Conservation (phyloP, 2,888 invertebrate genomes). For the Catonia carolina region DNA sequence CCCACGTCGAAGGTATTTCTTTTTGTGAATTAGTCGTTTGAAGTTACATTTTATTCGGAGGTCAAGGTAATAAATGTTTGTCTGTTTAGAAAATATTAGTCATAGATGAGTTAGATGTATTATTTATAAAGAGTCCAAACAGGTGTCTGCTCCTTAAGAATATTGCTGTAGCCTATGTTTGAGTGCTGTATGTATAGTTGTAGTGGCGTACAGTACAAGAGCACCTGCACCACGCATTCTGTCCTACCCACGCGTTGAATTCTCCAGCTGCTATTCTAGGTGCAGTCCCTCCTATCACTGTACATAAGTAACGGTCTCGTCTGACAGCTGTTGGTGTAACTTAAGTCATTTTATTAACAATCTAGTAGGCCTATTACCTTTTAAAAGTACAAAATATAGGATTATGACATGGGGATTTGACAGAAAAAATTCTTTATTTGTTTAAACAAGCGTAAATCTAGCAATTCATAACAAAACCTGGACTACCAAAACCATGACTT, state of each 20-base stretch:
- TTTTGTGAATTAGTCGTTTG: no score
- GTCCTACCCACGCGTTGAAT: slow-evolving; percentile 7
- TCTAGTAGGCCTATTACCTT: slow-evolving; percentile 2
- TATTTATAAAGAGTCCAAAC: no score
- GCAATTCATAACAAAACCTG: no score
- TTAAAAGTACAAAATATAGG: slow-evolving; percentile 7
- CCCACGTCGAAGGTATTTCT: no score
- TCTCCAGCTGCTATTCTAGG: slow-evolving; percentile 6
- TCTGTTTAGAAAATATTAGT: no score
- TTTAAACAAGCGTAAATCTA: no score
- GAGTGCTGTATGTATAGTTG: slow-evolving; percentile 2
- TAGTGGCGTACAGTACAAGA: not conserved
- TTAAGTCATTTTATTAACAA: not conserved
- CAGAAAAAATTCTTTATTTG: no score
- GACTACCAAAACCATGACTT: no score
- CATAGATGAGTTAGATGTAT: no score
- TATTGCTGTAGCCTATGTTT: not conserved
- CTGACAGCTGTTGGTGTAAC: slow-evolving; percentile 11
- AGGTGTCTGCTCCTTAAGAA: no score
- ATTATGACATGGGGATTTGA: not conserved
- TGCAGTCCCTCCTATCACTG: not conserved
- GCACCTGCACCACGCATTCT: slow-evolving; percentile 8
- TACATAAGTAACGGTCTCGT: slow-evolving; percentile 2
- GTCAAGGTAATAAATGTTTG: no score
- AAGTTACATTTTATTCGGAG: no score